A percentile compares a stretch with the other conserved stretches of the same genome.
These are phyloP conservation scores for Labia minor DNA, from an alignment of 2,888 invertebrate genomes.

Conservation along the genomic window DNA sequence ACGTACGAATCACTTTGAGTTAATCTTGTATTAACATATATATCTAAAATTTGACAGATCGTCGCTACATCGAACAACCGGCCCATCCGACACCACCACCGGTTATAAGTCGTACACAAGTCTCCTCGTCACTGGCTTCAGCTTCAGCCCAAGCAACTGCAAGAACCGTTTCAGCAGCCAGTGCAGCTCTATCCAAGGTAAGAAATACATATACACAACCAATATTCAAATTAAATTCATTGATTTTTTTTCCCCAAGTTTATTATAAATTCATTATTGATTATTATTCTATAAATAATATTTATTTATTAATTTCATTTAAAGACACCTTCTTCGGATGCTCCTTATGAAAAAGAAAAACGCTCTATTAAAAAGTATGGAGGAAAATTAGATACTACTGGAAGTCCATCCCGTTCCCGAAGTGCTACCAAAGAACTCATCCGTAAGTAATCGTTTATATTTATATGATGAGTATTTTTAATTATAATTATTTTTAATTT, in stretches of 20 bases:
- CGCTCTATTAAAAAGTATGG: constrained; percentile 58
- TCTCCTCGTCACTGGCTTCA: constrained; percentile 39
- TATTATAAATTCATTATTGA: no score
- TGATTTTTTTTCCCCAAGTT: no score
- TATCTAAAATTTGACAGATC: constrained; percentile 42
- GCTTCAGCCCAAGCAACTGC: constrained; percentile 34
- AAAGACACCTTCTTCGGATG: no score
- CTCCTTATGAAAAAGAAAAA: constrained; percentile 37
- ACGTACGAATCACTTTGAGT: no score
- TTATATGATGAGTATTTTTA: no score
- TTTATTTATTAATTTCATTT: no score
- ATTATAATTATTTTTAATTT: no score
- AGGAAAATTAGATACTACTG: constrained; percentile 57
- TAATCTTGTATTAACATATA: no score
- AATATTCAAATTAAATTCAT: no score
- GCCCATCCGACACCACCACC: constrained; percentile 68
- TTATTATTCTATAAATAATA: no score
- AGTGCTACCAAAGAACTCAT: constrained; percentile 83
- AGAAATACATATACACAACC: no score
- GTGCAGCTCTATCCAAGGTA: not conserved
- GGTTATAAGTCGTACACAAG: constrained; percentile 53
- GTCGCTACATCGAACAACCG: constrained; percentile 77
- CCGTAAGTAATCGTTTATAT: constrained; percentile 45
- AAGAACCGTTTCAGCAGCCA: constrained; percentile 18
- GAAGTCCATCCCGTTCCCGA: constrained; percentile 74